Evolutionary conservation across 1,140 invertebrate genomes (phyloP), one percentile per base, ranked within the genome.

Genomic region (Lanistes nyassanus): DNA sequence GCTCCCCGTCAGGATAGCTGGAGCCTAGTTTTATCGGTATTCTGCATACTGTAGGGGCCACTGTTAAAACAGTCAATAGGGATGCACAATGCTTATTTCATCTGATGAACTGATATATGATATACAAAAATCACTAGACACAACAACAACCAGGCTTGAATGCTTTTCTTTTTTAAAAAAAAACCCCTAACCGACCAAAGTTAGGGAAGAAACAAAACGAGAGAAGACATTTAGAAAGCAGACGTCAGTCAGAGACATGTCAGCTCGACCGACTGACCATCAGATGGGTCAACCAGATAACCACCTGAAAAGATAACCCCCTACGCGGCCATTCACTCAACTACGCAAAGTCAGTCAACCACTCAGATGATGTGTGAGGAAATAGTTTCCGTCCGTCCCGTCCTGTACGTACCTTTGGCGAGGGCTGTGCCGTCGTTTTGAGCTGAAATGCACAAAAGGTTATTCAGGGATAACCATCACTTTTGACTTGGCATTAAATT

Each of bases 361-460:
- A 36, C 0, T 34, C 26, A 60, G 36, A 51, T 53, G 42, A n/a
- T 13, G 42, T 3, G 0, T 29, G 11, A 37, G 11, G 7, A n/a
- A 47, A 62, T 37, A 42, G 36, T n/a, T n/a, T n/a, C n/a, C n/a
- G n/a, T n/a, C n/a, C n/a, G n/a, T n/a, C 23, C 34, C 21, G 21
- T 11, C 9, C 16, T 36, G n/a, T 64, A 60, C 75, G 74, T 56
- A 76, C 75, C 75, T 74, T 76, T 69, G 47, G 29, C 73, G 11
- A 75, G 37, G 37, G 39, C 62, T 37, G 60, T 64, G 19, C 67
- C 77, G 36, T 77, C 75, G 42, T 77, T 80, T 51, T 79, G 75
- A 42, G 75, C 75, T 80, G 73, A 21, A 69, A 75, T 23, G 19
- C 36, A 74, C 34, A 67, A 37, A 62, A 37, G 5, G 7, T 42